These are phyloP conservation scores for Halcyon senegalensis DNA, from an alignment of 2,113 vertebrate species.

Conservation along the genomic window DNA sequence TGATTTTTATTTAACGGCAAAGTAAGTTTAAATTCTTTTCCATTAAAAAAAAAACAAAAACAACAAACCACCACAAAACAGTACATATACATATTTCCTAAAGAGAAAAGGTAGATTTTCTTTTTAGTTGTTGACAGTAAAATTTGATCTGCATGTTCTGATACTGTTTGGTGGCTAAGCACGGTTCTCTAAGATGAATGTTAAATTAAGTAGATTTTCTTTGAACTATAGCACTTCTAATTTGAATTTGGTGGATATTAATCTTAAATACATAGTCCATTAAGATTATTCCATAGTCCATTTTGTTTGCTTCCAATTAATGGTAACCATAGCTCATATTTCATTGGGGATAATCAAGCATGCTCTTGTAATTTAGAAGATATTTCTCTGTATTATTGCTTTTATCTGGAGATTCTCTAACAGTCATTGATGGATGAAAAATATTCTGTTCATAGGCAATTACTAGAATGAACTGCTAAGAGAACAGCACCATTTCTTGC, in stretches of 20 bases:
- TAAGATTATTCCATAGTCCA: conserved; percentile 35
- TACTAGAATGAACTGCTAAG: neutral
- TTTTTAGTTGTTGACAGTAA: conserved; percentile 35
- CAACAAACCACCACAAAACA: neutral
- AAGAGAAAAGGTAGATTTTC: conserved; percentile 8
- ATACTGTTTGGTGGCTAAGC: conserved; percentile 70
- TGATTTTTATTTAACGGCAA: conserved; percentile 58
- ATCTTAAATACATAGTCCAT: conserved; percentile 29
- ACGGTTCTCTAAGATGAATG: conserved; percentile 71
- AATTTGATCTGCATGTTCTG: conserved; percentile 74
- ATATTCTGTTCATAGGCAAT: neutral
- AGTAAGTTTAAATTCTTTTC: conserved; percentile 13
- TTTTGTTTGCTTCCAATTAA: conserved; percentile 69
- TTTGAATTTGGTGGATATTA: conserved; percentile 30
- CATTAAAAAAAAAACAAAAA: neutral
- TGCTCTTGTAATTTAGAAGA: conserved; percentile 65
- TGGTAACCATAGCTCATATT: conserved; percentile 66
- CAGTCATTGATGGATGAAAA: neutral
- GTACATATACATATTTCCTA: conserved; percentile 44
- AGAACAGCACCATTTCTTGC: neutral
- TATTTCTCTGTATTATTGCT: conserved; percentile 63
- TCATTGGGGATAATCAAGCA: conserved; percentile 71
- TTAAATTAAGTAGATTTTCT: conserved; percentile 49
- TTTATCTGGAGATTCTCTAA: conserved; percentile 73
- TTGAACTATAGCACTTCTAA: conserved; percentile 8